Percentiles rank a stretch among this genome's conserved stretches.
Conservation (phyloP, 2,113 vertebrate species). For the Cervus canadensis region DNA sequence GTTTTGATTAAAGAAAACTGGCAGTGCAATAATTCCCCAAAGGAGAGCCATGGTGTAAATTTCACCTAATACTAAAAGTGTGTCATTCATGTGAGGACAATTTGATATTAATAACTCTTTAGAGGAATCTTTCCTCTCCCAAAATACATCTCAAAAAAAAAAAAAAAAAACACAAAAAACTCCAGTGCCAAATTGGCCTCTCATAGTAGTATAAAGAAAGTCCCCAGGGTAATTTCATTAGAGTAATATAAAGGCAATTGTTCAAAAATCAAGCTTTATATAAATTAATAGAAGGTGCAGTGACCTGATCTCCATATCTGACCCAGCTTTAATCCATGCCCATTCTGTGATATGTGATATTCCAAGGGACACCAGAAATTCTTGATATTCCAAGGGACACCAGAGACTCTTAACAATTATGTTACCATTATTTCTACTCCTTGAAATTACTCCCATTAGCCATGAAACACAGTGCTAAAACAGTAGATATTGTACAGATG, state of each 20-base stretch:
- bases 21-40: background rate
- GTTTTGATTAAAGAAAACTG: constrained; percentile 11
- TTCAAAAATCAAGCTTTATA: background rate
- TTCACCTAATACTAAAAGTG: background rate
- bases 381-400: background rate
- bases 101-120: constrained; percentile 9
- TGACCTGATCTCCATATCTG: background rate
- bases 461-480: background rate
- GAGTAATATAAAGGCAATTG: background rate
- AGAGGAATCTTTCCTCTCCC: background rate
- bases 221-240: background rate
- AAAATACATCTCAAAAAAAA: background rate
- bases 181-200: background rate
- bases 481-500: background rate
- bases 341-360: background rate
- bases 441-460: background rate
- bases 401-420: background rate
- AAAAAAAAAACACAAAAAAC: background rate
- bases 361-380: background rate
- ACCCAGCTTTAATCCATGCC: background rate
- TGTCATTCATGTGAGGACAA: background rate
- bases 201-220: background rate
- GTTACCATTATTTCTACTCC: background rate
- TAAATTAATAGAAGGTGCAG: background rate
- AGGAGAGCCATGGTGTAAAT: background rate